These are phyloP conservation scores for Umimayanthus kanabou DNA, from an alignment of 92 coral and sea anemone genomes.

Conservation along the genomic window DNA sequence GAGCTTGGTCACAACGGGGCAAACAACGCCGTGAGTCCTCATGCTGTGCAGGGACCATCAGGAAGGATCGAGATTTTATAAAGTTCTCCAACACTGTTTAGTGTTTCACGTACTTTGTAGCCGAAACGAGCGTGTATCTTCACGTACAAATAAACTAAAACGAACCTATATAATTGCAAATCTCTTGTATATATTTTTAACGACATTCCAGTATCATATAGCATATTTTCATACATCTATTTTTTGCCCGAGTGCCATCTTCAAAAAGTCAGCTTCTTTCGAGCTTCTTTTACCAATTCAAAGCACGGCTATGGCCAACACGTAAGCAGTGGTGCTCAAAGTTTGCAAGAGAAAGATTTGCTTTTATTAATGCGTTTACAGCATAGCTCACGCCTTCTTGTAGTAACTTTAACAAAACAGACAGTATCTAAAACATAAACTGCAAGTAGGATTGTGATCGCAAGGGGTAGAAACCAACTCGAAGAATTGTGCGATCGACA, in stretches of 20 bases:
- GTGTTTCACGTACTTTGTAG: background rate
- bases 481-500: no score
- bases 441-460: background rate
- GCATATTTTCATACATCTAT: background rate
- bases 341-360: background rate
- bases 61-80: constrained; percentile 21
- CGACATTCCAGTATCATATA: background rate
- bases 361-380: background rate
- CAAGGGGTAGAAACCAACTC: background rate
- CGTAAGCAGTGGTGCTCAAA: background rate
- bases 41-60: constrained; percentile 20
- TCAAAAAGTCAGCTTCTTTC: no score
- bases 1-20: background rate
- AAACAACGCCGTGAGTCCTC: background rate
- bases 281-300: background rate
- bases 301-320: background rate
- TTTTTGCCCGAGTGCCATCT: background rate
- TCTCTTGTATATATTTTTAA: no score
- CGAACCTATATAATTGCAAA: no score
- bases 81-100: background rate
- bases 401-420: background rate
- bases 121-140: no score
- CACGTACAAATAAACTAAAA: no score
- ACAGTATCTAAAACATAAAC: background rate
- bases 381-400: background rate